These are phyloP conservation scores for Dreissena rostriformis DNA, from an alignment of 1,140 invertebrate genomes.

Conservation along the genomic window DNA sequence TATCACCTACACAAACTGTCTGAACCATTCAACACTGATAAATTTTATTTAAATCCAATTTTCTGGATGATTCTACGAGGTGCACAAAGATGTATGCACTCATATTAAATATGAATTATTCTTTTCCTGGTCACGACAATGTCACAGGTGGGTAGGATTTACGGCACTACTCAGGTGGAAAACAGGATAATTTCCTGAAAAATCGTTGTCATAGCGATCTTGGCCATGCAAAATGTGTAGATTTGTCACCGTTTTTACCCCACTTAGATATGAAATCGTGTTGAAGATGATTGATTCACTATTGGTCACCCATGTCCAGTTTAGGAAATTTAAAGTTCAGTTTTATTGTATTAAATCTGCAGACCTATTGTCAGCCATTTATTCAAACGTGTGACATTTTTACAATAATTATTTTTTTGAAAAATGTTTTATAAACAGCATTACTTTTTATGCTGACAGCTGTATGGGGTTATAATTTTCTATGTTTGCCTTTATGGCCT, in stretches of 20 bases:
- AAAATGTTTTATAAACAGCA: no score
- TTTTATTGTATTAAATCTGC: no score
- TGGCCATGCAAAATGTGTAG: not conserved
- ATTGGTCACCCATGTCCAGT: not conserved
- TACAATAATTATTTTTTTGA: no score
- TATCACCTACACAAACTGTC: no score
- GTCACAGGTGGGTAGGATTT: conserved; percentile 47
- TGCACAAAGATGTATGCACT: not conserved
- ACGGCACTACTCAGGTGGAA: conserved; percentile 18
- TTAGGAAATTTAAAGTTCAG: not conserved
- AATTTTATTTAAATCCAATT: not conserved
- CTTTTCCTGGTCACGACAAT: conserved; percentile 4
- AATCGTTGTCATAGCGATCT: conserved; percentile 22
- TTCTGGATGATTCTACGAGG: not conserved
- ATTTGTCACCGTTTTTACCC: conserved; percentile 14
- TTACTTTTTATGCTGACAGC: no score
- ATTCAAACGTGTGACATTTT: no score
- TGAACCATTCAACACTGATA: not conserved
- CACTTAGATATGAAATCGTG: not conserved
- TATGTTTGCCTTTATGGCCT: no score
- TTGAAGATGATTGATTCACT: no score
- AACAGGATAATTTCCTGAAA: conserved; percentile 33
- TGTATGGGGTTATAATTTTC: no score
- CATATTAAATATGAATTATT: conserved; percentile 40
- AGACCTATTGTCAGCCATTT: no score